Base-by-base conservation (phyloP, 2,888 invertebrate species). In the Teleogryllus oceanicus region DNA sequence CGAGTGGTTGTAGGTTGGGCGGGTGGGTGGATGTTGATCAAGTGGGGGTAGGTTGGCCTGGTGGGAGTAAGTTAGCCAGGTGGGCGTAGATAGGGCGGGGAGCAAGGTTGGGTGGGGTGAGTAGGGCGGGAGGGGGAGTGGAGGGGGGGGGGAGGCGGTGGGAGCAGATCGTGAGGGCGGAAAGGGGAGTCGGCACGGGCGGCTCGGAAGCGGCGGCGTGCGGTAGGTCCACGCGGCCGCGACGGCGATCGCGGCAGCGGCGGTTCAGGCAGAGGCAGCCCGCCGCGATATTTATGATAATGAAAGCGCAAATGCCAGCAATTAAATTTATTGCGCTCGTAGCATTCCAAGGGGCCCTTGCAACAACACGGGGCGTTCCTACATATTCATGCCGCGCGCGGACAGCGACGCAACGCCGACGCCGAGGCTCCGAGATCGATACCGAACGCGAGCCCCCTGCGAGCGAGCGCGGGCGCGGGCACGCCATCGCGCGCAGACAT, bases 281-380 rank as follows among this genome's bases (percentile, higher is more conserved):
- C 37, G 37, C 62, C 62, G n/a, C n/a, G n/a, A n/a, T 62, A 62
- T 13, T 62, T 62, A 62, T 62, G 62, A n/a, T 62, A 18, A 62
- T 62, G 62, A n/a, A 62, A 62, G n/a, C n/a, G 62, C 62, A 62
- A 37, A 62, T n/a, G 62, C 62, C 62, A 62, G 62, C 62, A 62
- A 62, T 62, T 62, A 62, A 62, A 62, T 62, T 62, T 62, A 62
- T 62, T 13, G 62, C 62, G n/a, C n/a, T 62, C 62, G 62, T 18
- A 62, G 16, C 62, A 62, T 62, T 62, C 62, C 62, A 62, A 62
- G 62, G 62, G 62, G 13, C 62, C n/a, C 37, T 37, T 37, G 37
- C 37, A 37, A n/a, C 62, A 62, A 18, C 62, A 62, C 62, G n/a
- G 16, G n/a, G 62, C 62, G 62, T 62, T 62, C n/a, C 62, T 62